Evolutionary conservation across 1,140 invertebrate species (phyloP), one percentile per base, ranked within the genome.

Genomic region (Glossosoma conforme): DNA sequence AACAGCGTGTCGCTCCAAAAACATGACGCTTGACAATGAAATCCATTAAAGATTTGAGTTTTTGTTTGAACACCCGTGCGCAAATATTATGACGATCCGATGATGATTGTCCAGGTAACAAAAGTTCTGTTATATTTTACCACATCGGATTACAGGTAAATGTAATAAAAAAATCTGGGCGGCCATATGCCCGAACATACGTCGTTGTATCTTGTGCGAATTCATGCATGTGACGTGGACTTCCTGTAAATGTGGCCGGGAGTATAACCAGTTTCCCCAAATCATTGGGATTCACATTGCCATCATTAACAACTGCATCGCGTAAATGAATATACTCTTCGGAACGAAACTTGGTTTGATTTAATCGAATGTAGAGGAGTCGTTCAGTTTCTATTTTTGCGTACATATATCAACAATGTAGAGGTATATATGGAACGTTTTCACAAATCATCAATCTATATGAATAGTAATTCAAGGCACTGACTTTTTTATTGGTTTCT

Each of bases 361-460:
- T 69, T n/a, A 62, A 58, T 24, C 62, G 32, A 25, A 74, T 67
- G 47, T 60, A 76, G 53, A 62, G 45, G n/a, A 75, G 58, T 36
- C 67, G 50, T 55, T 73, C 65, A 2, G 57, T 68, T 65, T 77
- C 74, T 21, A 77, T 63, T 65, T 75, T 75, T 2, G 64, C 63
- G 61, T 69, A 76, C 64, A 74, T 70, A n/a, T n/a, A 60, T 78
- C 69, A 1, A 75, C 70, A 21, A 72, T 44, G 62, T 62, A 76
- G 56, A 73, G 55, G n/a, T n/a, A n/a, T n/a, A n/a, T n/a, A 65
- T 67, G 47, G 36, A 59, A 58, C 20, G 69, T 46, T 52, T 64
- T 52, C 46, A 50, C 24, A 68, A 47, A 46, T 68, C 61, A 52
- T 62, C 37, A 46, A 70, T 72, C 24, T 61, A 60, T 5, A 33